These are phyloP conservation scores for Brenthis daphne DNA, from an alignment of 2,888 invertebrate species.

Conservation along the genomic window DNA sequence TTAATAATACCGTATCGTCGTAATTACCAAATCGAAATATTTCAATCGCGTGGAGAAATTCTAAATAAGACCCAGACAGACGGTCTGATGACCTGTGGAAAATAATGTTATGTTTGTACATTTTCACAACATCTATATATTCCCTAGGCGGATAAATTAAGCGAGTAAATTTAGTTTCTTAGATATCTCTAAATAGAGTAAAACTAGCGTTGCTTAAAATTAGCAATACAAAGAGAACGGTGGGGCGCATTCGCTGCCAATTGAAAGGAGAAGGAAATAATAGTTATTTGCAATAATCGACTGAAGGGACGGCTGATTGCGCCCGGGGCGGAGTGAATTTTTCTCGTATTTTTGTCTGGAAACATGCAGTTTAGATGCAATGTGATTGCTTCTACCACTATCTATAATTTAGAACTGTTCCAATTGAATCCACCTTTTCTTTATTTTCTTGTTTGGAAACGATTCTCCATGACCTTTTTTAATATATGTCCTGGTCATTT, in stretches of 20 bases:
- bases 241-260: constrained; percentile 63
- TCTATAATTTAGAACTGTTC: constrained; percentile 11
- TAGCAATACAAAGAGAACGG: constrained; percentile 66
- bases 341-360: constrained; percentile 61
- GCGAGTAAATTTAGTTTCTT: constrained; percentile 42
- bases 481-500: not conserved
- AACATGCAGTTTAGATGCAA: constrained; percentile 47
- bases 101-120: not conserved
- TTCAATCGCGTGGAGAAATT: no score
- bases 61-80: no score
- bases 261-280: constrained; percentile 74
- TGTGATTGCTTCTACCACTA: constrained; percentile 8
- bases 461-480: not conserved
- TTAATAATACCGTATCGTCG: not conserved
- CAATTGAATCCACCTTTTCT: not conserved
- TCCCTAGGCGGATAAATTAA: not conserved
- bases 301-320: constrained; percentile 79
- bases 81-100: not conserved
- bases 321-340: constrained; percentile 64
- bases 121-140: not conserved
- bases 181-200: constrained; percentile 51
- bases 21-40: not conserved
- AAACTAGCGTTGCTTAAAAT: constrained; percentile 67
- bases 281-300: constrained; percentile 77
- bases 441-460: not conserved